A percentile compares a stretch with the other conserved stretches of the same genome.
phyloP scores from a whole-genome alignment of 1,140 invertebrate genomes.

The Procambarus virginalis region DNA sequence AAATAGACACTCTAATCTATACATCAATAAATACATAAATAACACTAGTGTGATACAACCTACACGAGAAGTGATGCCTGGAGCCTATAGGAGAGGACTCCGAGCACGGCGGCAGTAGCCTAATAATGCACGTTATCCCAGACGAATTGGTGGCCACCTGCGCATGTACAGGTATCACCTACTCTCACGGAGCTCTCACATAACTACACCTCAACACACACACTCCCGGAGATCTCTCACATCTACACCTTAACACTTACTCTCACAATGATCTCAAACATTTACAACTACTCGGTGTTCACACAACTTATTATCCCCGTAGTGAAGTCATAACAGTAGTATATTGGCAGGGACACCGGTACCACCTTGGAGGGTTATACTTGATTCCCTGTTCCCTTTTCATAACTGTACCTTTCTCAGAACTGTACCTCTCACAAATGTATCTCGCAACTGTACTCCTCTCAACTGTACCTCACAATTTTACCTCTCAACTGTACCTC shows the following conservation, averaged over 20 bases:
- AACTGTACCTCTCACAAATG: too few relatives aligned
- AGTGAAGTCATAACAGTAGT: too few relatives aligned
- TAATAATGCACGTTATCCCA: constrained; percentile 13
- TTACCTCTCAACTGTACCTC: too few relatives aligned
- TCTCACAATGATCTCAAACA: not conserved
- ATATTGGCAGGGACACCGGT: too few relatives aligned
- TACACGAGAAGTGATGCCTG: not conserved
- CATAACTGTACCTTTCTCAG: too few relatives aligned
- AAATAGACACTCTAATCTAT: constrained; percentile 1
- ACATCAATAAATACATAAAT: constrained; percentile 1
- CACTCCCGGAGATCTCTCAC: not conserved
- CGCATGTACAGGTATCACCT: not conserved
- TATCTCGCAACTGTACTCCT: too few relatives aligned
- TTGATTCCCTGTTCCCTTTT: too few relatives aligned
- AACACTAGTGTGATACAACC: not conserved
- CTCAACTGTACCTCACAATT: too few relatives aligned
- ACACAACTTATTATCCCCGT: not conserved
- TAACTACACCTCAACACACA: not conserved
- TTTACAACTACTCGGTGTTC: not conserved
- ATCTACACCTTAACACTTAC: not conserved
- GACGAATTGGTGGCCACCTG: not conserved
- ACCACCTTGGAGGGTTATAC: too few relatives aligned
- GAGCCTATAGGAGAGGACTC: not conserved
- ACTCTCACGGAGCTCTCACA: not conserved
- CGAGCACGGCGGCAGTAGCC: not conserved